These are phyloP conservation scores for Pipistrellus nathusii DNA, from an alignment of 2,797 vertebrate species.

Conservation along the genomic window DNA sequence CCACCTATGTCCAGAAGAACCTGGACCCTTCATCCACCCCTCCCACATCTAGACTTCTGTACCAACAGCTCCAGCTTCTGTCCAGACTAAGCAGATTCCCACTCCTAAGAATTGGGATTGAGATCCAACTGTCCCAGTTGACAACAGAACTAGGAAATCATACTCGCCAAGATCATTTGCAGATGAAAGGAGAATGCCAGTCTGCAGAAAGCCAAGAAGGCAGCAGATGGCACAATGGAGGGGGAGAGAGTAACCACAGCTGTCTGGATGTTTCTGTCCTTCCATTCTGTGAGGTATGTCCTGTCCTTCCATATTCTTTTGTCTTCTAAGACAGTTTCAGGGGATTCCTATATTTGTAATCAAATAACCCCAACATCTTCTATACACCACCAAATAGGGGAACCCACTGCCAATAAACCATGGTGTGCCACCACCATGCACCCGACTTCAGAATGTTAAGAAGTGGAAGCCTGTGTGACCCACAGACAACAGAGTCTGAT, in stretches of 20 bases:
- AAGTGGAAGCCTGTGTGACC: background rate
- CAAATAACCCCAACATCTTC: background rate
- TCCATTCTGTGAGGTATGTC: background rate
- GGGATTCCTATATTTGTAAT: background rate
- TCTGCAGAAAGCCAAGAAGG: background rate
- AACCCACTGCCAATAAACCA: background rate
- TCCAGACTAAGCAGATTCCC: background rate
- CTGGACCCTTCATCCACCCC: background rate
- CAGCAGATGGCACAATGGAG: background rate
- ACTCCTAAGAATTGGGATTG: background rate
- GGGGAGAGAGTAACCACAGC: too few species aligned
- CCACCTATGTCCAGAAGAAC: background rate
- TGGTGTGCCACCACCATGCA: background rate
- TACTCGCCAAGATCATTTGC: fast-evolving
- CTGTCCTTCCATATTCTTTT: background rate
- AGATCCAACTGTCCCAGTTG: background rate
- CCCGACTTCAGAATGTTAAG: background rate
- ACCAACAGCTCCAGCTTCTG: background rate
- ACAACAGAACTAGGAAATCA: background rate
- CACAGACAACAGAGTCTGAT: too few species aligned
- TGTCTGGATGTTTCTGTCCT: background rate
- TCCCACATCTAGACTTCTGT: background rate
- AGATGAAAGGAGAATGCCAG: background rate
- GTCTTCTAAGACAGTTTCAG: background rate
- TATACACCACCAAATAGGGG: background rate